These are phyloP conservation scores for Poeciliopsis turneri DNA, from an alignment of 2,797 vertebrate species.

Conservation along the genomic window DNA sequence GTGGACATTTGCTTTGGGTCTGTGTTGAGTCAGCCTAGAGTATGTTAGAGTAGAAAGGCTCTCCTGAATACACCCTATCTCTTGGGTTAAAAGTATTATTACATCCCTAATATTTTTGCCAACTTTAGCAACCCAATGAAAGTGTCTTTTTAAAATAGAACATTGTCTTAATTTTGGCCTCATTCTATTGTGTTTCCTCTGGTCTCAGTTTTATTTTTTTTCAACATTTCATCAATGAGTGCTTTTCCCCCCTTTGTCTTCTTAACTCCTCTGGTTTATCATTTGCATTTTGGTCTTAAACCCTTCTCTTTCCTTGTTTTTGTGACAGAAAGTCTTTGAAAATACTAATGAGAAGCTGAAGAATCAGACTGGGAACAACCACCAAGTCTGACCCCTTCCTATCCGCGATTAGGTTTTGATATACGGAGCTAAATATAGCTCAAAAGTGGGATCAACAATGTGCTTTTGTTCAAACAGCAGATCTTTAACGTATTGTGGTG, in stretches of 20 bases:
- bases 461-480: background rate
- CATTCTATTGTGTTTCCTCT: background rate
- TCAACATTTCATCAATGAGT: background rate
- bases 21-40: too few relatives aligned
- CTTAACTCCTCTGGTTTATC: background rate
- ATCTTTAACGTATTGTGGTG: too few relatives aligned
- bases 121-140: background rate
- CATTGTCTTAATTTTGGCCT: background rate
- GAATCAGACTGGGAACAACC: background rate
- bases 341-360: background rate
- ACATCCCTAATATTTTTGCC: background rate
- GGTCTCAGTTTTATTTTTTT: background rate
- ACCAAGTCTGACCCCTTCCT: background rate
- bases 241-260: background rate
- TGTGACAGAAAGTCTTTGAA: background rate
- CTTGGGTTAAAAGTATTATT: background rate
- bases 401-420: background rate
- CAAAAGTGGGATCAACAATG: background rate
- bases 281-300: background rate
- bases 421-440: background rate
- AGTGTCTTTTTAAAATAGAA: background rate
- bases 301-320: background rate
- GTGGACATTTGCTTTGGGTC: too few relatives aligned
- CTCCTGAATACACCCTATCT: background rate
- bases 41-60: too few relatives aligned